Evolutionary conservation across 30 jellyfish, hydroid and myxozoan genomes (phyloP).

Genomic region (Mastigias papua): DNA sequence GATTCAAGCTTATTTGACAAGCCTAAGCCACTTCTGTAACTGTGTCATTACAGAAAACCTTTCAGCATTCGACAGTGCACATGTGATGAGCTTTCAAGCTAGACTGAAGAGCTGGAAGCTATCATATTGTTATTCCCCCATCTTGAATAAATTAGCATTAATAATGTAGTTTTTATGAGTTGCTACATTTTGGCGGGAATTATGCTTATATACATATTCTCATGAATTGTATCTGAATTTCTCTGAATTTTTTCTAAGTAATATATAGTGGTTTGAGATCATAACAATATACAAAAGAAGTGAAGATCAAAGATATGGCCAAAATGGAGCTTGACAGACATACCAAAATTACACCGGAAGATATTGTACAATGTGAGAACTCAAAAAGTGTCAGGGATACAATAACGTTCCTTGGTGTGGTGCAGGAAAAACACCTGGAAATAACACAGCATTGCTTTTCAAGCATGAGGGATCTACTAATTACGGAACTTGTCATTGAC

Average conservation of each 20-base stretch:
- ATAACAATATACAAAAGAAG: slow-evolving; percentile 16
- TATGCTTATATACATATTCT: too few relatives aligned
- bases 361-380: slow-evolving; percentile 13
- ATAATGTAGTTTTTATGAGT: too few relatives aligned
- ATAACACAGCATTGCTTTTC: slow-evolving; percentile 31
- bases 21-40: slow-evolving; percentile 8
- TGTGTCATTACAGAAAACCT: slow-evolving; percentile 22
- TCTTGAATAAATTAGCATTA: too few relatives aligned
- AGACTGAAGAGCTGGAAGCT: slow-evolving; percentile 37
- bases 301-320: slow-evolving; percentile 44
- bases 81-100: slow-evolving; percentile 10
- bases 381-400: slow-evolving; percentile 16
- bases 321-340: slow-evolving; percentile 42
- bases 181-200: too few relatives aligned
- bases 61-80: slow-evolving; percentile 12
- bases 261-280: too few relatives aligned
- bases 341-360: slow-evolving; percentile 17
- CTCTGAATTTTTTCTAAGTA: too few relatives aligned
- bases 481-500: slow-evolving; percentile 34
- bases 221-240: too few relatives aligned
- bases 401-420: slow-evolving; percentile 10
- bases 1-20: slow-evolving; percentile 16
- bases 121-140: too few relatives aligned
- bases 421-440: slow-evolving; percentile 19
- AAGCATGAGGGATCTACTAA: slow-evolving; percentile 25